Conservation (phyloP, 2,797 vertebrate species). For the Acrossocheilus fasciatus region DNA sequence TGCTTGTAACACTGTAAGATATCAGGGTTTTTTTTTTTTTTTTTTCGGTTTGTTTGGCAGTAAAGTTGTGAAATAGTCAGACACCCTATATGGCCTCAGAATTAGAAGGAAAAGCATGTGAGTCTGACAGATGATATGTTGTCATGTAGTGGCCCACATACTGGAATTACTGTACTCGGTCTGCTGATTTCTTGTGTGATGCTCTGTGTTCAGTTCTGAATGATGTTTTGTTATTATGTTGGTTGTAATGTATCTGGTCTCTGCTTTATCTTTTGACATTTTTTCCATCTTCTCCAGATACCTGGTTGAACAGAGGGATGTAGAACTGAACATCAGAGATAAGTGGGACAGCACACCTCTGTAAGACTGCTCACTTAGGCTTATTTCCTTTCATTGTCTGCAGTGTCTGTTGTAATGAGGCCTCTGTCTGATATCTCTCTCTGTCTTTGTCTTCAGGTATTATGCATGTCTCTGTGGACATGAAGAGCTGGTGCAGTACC, state of each 20-base stretch:
- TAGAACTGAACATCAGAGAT: slow-evolving; percentile 95
- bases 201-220: not conserved
- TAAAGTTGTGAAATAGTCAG: not conserved
- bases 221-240: not conserved
- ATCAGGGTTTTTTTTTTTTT: not conserved
- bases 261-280: not conserved
- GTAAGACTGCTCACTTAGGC: slow-evolving; percentile 80
- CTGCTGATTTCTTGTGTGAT: not conserved
- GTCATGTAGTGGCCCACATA: not conserved
- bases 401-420: not conserved
- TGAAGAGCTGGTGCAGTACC: slow-evolving; percentile 93
- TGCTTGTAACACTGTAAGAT: not conserved
- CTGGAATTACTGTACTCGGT: not conserved
- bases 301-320: slow-evolving; percentile 95
- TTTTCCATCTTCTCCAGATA: slow-evolving; percentile 76
- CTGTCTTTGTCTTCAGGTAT: slow-evolving; percentile 79
- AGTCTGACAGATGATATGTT: not conserved
- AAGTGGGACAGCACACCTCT: slow-evolving; percentile 97
- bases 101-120: slow-evolving; percentile 12
- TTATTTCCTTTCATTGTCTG: not conserved
- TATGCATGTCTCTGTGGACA: slow-evolving; percentile 97
- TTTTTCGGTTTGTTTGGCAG: not conserved
- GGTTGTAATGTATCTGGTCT: not conserved
- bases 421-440: not conserved
- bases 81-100: not conserved